Conservation (phyloP, 2,113 vertebrate species). For the Plotosus lineatus region DNA sequence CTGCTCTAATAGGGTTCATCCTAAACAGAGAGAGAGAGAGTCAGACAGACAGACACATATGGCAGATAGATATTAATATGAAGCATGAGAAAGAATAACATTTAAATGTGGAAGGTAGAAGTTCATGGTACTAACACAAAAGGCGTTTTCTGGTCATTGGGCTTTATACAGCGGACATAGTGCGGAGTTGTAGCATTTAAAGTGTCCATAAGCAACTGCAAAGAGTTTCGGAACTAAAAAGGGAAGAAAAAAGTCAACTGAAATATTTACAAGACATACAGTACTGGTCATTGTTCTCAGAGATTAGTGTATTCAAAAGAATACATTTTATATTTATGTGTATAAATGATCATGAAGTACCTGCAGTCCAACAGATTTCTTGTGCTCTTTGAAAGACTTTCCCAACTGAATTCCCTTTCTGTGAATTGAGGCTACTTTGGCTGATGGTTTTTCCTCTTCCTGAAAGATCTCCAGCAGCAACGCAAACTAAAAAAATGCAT, state of each 20-base stretch:
- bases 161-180: constrained; percentile 96
- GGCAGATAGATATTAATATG: neutral
- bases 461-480: constrained; percentile 87
- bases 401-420: constrained; percentile 67
- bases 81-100: too few relatives aligned
- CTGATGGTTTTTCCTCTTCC: constrained; percentile 78
- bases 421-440: constrained; percentile 65
- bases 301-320: neutral
- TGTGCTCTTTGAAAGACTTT: constrained; percentile 80
- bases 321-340: neutral
- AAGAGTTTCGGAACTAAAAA: constrained; percentile 90
- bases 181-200: constrained; percentile 93
- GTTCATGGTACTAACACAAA: constrained; percentile 81
- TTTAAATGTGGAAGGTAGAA: neutral
- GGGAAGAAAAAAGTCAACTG: neutral
- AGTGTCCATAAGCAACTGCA: constrained; percentile 93
- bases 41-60: too few relatives aligned
- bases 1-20: constrained; percentile 88
- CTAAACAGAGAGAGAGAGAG: constrained; percentile 62
- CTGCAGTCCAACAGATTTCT: constrained; percentile 94
- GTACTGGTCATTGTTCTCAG: neutral
- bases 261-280: too few relatives aligned
- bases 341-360: constrained; percentile 65
- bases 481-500: constrained; percentile 76
- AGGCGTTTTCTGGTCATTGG: constrained; percentile 88